phyloP scores from a whole-genome alignment of 2,888 invertebrate genomes.

The Drosophila infuscata region DNA sequence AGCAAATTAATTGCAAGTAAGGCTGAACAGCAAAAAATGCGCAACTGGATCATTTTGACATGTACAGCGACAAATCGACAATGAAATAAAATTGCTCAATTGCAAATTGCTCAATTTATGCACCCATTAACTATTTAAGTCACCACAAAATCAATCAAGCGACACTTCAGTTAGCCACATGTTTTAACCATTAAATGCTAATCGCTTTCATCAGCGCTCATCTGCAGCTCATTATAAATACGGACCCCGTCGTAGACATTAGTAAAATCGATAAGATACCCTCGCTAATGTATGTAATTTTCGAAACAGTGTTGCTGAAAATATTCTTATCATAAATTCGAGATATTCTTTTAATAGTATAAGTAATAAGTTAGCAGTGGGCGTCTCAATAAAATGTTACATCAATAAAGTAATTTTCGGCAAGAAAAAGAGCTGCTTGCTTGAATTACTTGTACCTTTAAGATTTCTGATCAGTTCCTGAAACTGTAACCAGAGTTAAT shows the following conservation, averaged over 20 bases:
- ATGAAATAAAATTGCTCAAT: conserved; percentile 8
- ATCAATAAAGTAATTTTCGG: too few relatives aligned
- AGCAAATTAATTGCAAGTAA: conserved; percentile 4
- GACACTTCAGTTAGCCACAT: background rate
- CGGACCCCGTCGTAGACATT: background rate
- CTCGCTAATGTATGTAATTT: background rate
- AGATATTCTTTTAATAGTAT: background rate
- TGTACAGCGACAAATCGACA: background rate
- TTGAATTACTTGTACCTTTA: too few relatives aligned
- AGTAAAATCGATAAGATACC: background rate
- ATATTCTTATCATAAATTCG: background rate
- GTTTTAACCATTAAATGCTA: background rate
- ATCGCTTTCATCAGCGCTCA: background rate
- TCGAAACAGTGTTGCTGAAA: background rate
- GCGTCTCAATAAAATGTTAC: too few relatives aligned
- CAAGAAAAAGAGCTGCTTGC: too few relatives aligned
- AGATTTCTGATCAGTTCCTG: too few relatives aligned
- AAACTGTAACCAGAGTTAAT: too few relatives aligned
- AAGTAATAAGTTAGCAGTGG: too few relatives aligned
- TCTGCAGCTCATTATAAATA: conserved; percentile 6
- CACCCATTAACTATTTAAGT: conserved; percentile 16
- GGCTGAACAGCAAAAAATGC: background rate
- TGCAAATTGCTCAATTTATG: background rate
- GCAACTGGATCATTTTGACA: conserved; percentile 20
- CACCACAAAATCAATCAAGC: conserved; percentile 8